Conservation (phyloP, 2,797 vertebrate genomes). For the Syndactyla subalaris region DNA sequence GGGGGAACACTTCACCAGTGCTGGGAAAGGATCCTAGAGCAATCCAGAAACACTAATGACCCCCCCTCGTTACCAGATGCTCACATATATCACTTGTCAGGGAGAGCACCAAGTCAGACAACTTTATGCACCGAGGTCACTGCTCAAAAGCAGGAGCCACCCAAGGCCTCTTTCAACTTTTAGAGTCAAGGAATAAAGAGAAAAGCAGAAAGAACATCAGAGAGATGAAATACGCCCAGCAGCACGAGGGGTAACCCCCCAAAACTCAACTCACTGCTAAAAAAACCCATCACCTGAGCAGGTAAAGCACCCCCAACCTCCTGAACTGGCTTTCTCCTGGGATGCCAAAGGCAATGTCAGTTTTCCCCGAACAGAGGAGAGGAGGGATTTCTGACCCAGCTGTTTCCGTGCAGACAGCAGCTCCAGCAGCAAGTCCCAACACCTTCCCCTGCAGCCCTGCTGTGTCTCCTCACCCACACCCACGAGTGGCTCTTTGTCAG, state of each 20-base stretch:
- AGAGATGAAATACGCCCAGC: neutral
- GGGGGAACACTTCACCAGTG: rapidly evolving
- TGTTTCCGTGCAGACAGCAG: conserved; percentile 13
- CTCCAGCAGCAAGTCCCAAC: conserved; percentile 50
- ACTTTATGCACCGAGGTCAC: neutral
- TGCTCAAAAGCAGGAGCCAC: neutral
- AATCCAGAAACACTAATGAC: neutral
- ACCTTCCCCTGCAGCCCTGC: neutral
- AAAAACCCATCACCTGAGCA: rapidly evolving
- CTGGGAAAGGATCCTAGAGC: neutral
- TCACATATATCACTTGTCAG: neutral
- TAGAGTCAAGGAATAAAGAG: rapidly evolving
- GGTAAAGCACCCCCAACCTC: neutral
- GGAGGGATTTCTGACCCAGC: neutral
- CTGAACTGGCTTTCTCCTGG: neutral
- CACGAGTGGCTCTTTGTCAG: conserved; percentile 20
- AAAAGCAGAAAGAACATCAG: neutral
- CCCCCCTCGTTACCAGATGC: neutral
- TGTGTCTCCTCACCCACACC: neutral
- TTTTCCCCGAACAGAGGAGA: neutral
- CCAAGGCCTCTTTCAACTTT: conserved; percentile 17
- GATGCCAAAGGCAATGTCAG: neutral
- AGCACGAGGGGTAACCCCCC: neutral
- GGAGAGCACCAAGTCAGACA: neutral
- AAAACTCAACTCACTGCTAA: neutral